Evolutionary conservation across 2,797 vertebrate genomes (phyloP).

Genomic region (Remorina albescens): DNA sequence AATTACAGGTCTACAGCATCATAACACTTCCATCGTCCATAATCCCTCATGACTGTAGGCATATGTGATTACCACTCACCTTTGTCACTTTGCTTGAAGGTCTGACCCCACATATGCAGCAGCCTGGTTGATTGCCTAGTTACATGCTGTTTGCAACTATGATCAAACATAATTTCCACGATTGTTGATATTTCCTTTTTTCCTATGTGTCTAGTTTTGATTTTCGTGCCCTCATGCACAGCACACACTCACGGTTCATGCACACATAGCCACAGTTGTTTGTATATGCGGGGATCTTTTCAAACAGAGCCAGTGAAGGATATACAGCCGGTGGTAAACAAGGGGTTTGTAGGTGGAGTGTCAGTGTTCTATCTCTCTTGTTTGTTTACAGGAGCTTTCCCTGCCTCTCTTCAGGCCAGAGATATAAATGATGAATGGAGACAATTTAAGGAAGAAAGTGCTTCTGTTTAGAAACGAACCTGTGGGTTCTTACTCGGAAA

Average conservation of each 20-base stretch:
- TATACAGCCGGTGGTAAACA: slow-evolving; percentile 82
- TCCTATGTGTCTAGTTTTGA: slow-evolving; percentile 41
- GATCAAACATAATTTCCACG: slow-evolving; percentile 66
- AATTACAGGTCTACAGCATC: slow-evolving; percentile 26
- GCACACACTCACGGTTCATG: slow-evolving; percentile 27
- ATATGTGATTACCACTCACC: slow-evolving; percentile 37
- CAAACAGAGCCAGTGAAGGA: slow-evolving; percentile 77
- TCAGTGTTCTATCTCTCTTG: slow-evolving; percentile 68
- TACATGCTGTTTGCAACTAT: slow-evolving; percentile 66
- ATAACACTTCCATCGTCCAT: slow-evolving; percentile 37
- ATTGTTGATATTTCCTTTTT: slow-evolving; percentile 37
- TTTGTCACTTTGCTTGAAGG: slow-evolving; percentile 47
- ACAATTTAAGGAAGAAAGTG: slow-evolving; percentile 59
- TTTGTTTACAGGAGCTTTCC: slow-evolving; percentile 76
- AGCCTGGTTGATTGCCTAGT: slow-evolving; percentile 61
- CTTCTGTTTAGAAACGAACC: slow-evolving; percentile 60
- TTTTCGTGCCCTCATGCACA: slow-evolving; percentile 33
- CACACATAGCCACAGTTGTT: slow-evolving; percentile 71
- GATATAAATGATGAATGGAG: slow-evolving; percentile 68
- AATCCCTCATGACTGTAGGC: slow-evolving; percentile 58
- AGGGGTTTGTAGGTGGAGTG: slow-evolving; percentile 69
- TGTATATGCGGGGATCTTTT: slow-evolving; percentile 78
- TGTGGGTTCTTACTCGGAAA: slow-evolving; percentile 19
- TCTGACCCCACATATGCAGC: slow-evolving; percentile 41
- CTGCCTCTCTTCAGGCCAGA: slow-evolving; percentile 48